Evolutionary conservation across 2,113 vertebrate genomes (phyloP).

Genomic region (Nycticorax nycticorax): DNA sequence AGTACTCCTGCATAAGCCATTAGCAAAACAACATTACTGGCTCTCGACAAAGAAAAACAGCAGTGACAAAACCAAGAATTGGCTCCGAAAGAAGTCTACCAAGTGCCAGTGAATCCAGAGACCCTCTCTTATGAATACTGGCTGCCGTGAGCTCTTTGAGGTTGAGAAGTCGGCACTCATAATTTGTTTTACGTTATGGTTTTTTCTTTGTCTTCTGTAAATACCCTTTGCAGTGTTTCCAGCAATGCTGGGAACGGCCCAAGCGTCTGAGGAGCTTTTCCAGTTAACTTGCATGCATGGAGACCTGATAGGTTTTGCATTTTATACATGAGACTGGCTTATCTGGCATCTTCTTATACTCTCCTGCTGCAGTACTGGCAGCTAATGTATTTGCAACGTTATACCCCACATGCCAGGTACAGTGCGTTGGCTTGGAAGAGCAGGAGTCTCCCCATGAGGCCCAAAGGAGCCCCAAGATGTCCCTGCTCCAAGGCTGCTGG

Average conservation of each 20-base stretch:
- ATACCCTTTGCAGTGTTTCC: conserved; percentile 18
- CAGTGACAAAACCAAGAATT: background rate
- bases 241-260: background rate
- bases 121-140: background rate
- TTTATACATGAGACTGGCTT: background rate
- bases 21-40: conserved; percentile 30
- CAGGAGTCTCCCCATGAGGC: background rate
- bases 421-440: background rate
- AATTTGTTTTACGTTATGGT: conserved; percentile 6
- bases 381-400: background rate
- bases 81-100: background rate
- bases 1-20: conserved; percentile 22
- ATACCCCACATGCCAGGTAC: background rate
- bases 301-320: background rate
- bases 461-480: background rate
- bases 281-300: background rate
- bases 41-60: conserved; percentile 8
- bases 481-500: background rate
- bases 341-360: background rate
- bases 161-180: background rate
- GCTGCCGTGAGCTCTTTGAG: conserved; percentile 1
- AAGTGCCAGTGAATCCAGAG: background rate
- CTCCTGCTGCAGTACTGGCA: background rate
- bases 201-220: conserved; percentile 24
- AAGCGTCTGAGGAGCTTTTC: background rate